Percentiles rank a stretch among this genome's conserved stretches.
Conservation (phyloP, 2,888 invertebrate species). For the Eristalinus aeneus region DNA sequence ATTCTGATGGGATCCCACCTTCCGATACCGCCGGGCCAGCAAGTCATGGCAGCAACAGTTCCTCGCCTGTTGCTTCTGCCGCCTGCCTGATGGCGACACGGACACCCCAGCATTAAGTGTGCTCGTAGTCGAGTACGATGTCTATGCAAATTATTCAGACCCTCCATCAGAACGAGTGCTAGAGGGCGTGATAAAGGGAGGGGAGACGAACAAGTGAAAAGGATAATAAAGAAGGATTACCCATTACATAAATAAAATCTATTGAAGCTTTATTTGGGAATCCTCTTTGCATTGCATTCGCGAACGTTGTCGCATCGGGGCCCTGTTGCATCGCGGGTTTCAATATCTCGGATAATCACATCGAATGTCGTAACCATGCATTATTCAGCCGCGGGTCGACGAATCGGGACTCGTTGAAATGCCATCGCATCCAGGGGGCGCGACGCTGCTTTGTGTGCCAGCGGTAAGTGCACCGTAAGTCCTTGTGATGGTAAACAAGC, state of each 20-base stretch:
- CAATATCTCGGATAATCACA: slow-evolving; percentile 4
- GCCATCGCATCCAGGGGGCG: not conserved
- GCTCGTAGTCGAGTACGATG: slow-evolving; percentile 7
- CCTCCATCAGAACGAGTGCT: not conserved
- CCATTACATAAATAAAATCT: slow-evolving; percentile 50
- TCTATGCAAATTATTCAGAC: slow-evolving; percentile 41
- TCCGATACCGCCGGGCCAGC: not conserved
- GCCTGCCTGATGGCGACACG: not conserved
- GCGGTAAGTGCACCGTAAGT: slow-evolving; percentile 58
- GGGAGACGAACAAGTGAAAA: not conserved
- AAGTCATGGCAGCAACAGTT: slow-evolving; percentile 31
- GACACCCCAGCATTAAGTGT: not conserved
- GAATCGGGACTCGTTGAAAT: slow-evolving; percentile 7
- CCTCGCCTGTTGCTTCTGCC: slow-evolving; percentile 31
- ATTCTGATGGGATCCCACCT: slow-evolving; percentile 9
- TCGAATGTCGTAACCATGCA: slow-evolving; percentile 11
- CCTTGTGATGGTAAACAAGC: slow-evolving; percentile 57
- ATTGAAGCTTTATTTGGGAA: slow-evolving; percentile 41
- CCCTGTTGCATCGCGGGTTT: slow-evolving; percentile 27
- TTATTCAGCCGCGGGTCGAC: slow-evolving; percentile 8
- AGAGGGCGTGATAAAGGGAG: no score
- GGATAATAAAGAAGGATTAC: slow-evolving; percentile 15
- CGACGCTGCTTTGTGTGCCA: slow-evolving; percentile 9
- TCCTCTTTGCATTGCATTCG: not conserved
- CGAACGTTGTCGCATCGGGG: not conserved